Base-by-base conservation (phyloP, 2,888 invertebrate species). In the Dexiosoma caninum region DNA sequence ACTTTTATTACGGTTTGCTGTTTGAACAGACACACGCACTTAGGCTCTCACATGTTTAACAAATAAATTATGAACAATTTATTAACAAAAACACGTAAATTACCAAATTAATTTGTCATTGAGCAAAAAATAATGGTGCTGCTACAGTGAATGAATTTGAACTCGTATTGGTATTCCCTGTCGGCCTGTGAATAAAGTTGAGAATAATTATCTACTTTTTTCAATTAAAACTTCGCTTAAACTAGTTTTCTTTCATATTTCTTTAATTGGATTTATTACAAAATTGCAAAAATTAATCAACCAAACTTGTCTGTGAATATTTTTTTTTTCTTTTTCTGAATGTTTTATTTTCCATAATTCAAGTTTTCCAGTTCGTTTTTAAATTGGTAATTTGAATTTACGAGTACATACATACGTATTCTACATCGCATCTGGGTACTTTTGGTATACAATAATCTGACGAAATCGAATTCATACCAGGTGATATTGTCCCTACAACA, bases 61-160 rank as follows among this genome's bases (percentile, higher is more conserved):
- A 46, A 16, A 67, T n/a, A n/a, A 44, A 37, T 35, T 64, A 59
- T 70, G 32, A 71, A 70, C 75, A 66, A 80, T 80, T 80, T 76
- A 66, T 60, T 71, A 81, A 77, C 23, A 32, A 67, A 77, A 77
- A 72, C 40, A 62, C 62, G 62, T 74, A 77, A 77, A 77, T 81
- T 80, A 53, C 69, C 42, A 44, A 72, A n/a, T n/a, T 69, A 81
- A 81, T 81, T 81, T 81, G 81, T 81, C 77, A 77, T 81, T 64
- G 57, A 60, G 53, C 69, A 7, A 27, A 44, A 44, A 42, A 23
- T 53, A 21, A n/a, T 21, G 42, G 27, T 19, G 14, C 23, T 16
- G 40, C 23, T 16, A 23, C n/a, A 10, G 49, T 30, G 27, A 27
- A 7, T 32, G 8, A 32, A 40, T 57, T 66, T 60, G 32, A 44